phyloP scores from a whole-genome alignment of 2,797 vertebrate genomes.

The Labroides dimidiatus region DNA sequence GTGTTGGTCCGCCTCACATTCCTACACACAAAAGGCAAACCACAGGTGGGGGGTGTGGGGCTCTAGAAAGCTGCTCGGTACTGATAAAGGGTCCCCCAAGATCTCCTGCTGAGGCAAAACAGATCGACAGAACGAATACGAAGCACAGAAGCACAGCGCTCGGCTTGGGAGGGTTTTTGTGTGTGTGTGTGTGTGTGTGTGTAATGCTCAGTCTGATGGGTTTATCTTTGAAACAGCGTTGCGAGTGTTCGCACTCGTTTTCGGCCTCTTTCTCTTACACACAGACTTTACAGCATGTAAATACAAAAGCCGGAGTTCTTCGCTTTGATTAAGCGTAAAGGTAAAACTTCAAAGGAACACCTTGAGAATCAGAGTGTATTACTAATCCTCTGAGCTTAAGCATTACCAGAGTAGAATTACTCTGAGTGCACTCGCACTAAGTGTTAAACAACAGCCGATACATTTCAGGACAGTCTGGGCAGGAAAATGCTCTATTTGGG shows the following conservation, averaged over 20 bases:
- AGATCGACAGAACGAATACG: slow-evolving; percentile 57
- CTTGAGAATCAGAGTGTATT: slow-evolving; percentile 74
- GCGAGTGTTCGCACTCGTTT: slow-evolving; percentile 39
- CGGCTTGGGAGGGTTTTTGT: slow-evolving; percentile 64
- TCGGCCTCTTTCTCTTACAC: slow-evolving; percentile 5
- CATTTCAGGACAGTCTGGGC: slow-evolving; percentile 23
- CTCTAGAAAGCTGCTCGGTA: slow-evolving; percentile 69
- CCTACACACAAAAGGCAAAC: slow-evolving; percentile 72
- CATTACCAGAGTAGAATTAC: slow-evolving; percentile 71
- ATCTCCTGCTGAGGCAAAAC: slow-evolving; percentile 70
- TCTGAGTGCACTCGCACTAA: slow-evolving; percentile 64
- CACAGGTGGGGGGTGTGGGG: slow-evolving; percentile 53
- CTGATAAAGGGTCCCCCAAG: slow-evolving; percentile 82
- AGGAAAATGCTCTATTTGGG: slow-evolving; percentile 8
- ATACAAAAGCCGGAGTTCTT: slow-evolving; percentile 69
- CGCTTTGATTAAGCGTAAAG: slow-evolving; percentile 69
- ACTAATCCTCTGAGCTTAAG: slow-evolving; percentile 76
- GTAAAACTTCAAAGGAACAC: slow-evolving; percentile 78
- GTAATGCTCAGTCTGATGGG: slow-evolving; percentile 57
- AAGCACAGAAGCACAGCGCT: slow-evolving; percentile 59
- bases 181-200: slow-evolving; percentile 79
- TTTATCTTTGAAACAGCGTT: slow-evolving; percentile 67
- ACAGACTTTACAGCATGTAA: slow-evolving; percentile 54
- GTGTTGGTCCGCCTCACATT: slow-evolving; percentile 66
- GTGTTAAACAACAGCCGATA: slow-evolving; percentile 54